Conservation (phyloP, 2,888 invertebrate species). For the Carabus problematicus region DNA sequence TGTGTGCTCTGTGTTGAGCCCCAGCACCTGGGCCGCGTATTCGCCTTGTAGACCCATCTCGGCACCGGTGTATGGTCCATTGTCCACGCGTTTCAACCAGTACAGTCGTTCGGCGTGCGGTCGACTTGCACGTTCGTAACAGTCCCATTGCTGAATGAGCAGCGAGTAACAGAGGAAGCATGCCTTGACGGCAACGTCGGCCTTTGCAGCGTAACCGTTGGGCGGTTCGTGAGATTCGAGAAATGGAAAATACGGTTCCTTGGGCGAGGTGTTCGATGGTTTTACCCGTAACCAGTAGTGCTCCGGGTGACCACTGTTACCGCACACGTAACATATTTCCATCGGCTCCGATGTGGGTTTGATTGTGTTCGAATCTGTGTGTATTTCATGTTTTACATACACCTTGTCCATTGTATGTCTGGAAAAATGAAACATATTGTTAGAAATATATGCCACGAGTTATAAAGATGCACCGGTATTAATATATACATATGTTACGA, state of each 20-base stretch:
- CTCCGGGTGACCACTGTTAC: conserved; percentile 71
- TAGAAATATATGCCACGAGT: no score
- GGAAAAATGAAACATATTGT: no score
- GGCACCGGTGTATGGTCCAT: conserved; percentile 87
- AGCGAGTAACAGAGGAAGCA: conserved; percentile 88
- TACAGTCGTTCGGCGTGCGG: conserved; percentile 89
- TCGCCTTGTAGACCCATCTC: conserved; percentile 87
- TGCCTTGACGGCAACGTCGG: conserved; percentile 67
- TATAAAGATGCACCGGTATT: no score
- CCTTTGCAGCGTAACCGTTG: conserved; percentile 67
- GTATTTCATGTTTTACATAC: conserved; percentile 60
- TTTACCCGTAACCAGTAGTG: conserved; percentile 69
- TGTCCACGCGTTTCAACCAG: conserved; percentile 91
- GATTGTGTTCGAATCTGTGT: conserved; percentile 51
- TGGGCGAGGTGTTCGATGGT: conserved; percentile 71
- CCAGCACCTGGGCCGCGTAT: conserved; percentile 89
- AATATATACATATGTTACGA: no score
- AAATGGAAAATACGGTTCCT: conserved; percentile 90
- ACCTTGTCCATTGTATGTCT: conserved; percentile 62
- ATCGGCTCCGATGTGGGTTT: conserved; percentile 47
- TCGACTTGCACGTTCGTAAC: conserved; percentile 80
- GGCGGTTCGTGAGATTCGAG: conserved; percentile 89
- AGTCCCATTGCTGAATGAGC: conserved; percentile 90
- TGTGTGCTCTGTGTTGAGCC: conserved; percentile 63
- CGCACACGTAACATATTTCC: conserved; percentile 74